A percentile compares a stretch with the other conserved stretches of the same genome.
Conservation (phyloP, 2,113 vertebrate genomes). For the Nibea coibor region DNA sequence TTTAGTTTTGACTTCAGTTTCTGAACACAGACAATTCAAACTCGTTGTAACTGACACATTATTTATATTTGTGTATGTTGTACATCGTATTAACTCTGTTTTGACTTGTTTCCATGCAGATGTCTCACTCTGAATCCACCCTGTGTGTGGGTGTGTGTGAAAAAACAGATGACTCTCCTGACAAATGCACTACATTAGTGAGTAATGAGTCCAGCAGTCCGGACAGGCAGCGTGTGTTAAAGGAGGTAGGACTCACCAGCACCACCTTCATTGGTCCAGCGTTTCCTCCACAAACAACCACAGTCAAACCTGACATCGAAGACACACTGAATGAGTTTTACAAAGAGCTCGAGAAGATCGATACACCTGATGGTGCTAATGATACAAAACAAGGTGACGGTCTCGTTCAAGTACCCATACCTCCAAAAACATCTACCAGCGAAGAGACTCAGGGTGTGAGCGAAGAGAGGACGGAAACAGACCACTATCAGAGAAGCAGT, state of each 20-base stretch:
- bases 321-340: constrained; percentile 82
- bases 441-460: neutral
- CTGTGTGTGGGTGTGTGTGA: neutral
- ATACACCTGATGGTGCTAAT: constrained; percentile 32
- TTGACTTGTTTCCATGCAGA: constrained; percentile 46
- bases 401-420: neutral
- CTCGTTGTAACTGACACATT: too few relatives aligned
- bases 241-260: constrained; percentile 78
- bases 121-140: constrained; percentile 44
- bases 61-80: neutral
- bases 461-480: constrained; percentile 17
- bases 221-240: constrained; percentile 58
- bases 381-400: neutral
- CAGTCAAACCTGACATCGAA: constrained; percentile 62
- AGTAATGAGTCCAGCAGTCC: neutral
- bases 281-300: constrained; percentile 47
- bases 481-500: constrained; percentile 8
- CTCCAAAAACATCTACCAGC: neutral
- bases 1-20: constrained; percentile 7
- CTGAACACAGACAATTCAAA: neutral
- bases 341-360: constrained; percentile 79
- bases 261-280: constrained; percentile 79
- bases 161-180: neutral
- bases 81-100: neutral
- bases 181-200: neutral